Conservation (phyloP, 2,113 vertebrate genomes). For the Panthera uncia region DNA sequence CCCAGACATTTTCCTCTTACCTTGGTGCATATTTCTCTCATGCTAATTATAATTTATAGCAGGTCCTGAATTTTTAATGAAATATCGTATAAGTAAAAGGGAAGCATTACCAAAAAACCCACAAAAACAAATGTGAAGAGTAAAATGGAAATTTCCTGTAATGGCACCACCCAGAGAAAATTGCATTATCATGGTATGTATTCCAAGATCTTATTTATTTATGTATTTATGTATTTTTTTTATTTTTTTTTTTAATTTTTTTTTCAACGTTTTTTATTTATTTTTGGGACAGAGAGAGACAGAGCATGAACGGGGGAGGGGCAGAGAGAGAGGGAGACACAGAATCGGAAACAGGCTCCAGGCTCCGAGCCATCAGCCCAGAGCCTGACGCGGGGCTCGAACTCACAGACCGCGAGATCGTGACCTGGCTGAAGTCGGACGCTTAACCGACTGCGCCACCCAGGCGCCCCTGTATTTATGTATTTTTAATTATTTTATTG, state of each 20-base stretch:
- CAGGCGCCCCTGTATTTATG: background rate
- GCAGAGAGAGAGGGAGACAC: no score
- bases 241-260: no score
- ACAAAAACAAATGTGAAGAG: background rate
- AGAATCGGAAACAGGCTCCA: no score
- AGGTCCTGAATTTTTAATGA: background rate
- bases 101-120: background rate
- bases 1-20: background rate
- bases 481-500: no score
- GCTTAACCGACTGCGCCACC: no score
- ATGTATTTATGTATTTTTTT: background rate
- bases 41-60: background rate
- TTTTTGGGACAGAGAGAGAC: no score
- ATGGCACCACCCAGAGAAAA: background rate
- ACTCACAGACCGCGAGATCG: no score
- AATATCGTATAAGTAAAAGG: background rate
- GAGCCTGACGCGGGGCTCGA: no score
- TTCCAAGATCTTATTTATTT: background rate
- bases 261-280: no score
- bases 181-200: background rate
- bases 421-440: no score
- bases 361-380: no score
- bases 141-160: background rate
- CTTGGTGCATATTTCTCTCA: background rate
- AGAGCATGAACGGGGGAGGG: no score